These are phyloP conservation scores for Hypanus sabinus DNA, from an alignment of 2,113 vertebrate genomes.

Conservation along the genomic window DNA sequence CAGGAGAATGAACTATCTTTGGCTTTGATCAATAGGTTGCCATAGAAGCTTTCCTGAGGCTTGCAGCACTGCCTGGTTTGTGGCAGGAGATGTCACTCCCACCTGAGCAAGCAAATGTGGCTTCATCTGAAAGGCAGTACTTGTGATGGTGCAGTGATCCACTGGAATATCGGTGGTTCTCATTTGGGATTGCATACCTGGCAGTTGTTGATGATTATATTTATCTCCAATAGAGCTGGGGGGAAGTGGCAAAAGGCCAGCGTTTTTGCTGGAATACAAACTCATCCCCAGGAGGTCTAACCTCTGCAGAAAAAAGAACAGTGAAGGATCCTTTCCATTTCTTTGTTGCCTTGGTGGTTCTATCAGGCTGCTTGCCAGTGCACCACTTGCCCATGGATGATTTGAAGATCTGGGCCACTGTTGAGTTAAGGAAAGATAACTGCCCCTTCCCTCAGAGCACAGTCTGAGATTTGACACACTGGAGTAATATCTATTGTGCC, in stretches of 20 bases:
- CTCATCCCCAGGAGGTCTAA: not conserved
- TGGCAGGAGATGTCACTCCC: not conserved
- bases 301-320: not conserved
- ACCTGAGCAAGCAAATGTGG: not conserved
- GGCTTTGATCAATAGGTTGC: not conserved
- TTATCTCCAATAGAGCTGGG: not conserved
- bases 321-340: not conserved
- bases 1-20: not conserved
- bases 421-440: not conserved
- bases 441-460: not conserved
- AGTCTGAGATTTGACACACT: not conserved
- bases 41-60: not conserved
- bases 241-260: not conserved
- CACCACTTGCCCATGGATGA: not conserved
- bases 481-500: too few species aligned
- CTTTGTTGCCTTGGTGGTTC: not conserved
- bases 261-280: not conserved
- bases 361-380: not conserved
- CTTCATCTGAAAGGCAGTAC: not conserved
- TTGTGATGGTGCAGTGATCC: not conserved
- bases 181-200: not conserved
- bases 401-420: not conserved
- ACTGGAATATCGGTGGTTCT: not conserved
- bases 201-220: not conserved
- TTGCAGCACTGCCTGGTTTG: not conserved